These are phyloP conservation scores for Sebastes diploproa DNA, from an alignment of 2,797 vertebrate genomes.

Conservation along the genomic window DNA sequence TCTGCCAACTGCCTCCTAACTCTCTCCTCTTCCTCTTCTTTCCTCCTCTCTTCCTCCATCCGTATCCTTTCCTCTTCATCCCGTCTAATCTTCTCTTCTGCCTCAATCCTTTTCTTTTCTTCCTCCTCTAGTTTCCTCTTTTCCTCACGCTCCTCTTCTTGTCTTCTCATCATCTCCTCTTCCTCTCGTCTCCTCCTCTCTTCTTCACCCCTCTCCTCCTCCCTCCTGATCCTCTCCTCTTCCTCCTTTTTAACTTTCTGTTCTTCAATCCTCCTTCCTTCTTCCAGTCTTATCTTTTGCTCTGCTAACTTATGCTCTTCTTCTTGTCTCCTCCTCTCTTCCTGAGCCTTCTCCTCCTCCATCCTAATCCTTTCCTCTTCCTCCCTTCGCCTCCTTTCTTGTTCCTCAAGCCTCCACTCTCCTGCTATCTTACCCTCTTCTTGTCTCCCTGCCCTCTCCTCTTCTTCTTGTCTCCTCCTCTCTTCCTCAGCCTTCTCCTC, in stretches of 20 bases:
- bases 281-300: not conserved
- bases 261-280: not conserved
- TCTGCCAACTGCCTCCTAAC: not conserved
- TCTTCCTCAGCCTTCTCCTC: not conserved
- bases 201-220: not conserved
- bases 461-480: not conserved
- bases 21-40: not conserved
- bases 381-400: not conserved
- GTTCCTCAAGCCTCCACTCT: not conserved
- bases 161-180: not conserved
- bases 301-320: not conserved
- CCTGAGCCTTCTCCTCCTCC: not conserved
- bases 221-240: not conserved
- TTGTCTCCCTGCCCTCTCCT: not conserved
- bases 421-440: not conserved
- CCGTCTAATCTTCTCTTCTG: constrained; percentile 8
- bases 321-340: not conserved
- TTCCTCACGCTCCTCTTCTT: not conserved
- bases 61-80: not conserved
- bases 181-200: not conserved
- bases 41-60: not conserved
- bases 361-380: not conserved
- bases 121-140: not conserved
- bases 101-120: not conserved
- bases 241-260: not conserved